phyloP scores from a whole-genome alignment of 1,140 invertebrate species.

The Drosophila eugracilis region DNA sequence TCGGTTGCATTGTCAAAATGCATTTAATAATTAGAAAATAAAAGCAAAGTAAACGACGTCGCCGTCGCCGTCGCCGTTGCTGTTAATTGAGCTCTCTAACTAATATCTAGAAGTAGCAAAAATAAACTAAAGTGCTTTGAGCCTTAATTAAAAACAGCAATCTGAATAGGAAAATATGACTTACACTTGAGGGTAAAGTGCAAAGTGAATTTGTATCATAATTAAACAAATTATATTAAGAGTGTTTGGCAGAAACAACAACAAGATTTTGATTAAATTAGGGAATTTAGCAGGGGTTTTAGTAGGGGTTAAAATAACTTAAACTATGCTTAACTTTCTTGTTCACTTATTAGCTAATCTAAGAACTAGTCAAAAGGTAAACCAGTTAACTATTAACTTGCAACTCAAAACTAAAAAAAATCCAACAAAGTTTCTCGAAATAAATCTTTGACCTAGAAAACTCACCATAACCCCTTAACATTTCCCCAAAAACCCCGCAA shows the following conservation, averaged over 20 bases:
- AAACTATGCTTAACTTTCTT: no score
- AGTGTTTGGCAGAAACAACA: not conserved
- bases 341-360: no score
- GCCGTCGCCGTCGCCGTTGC: no score
- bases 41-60: no score
- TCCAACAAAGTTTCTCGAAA: not conserved
- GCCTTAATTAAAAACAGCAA: conserved; percentile 15
- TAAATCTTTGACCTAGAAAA: not conserved
- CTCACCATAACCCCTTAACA: not conserved
- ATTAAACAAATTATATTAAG: not conserved
- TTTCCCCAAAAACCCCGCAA: no score
- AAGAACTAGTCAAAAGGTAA: no score
- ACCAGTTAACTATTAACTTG: no score
- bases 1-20: conserved; percentile 4
- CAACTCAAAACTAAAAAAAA: not conserved
- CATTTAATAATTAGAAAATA: conserved; percentile 1
- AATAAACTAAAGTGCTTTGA: conserved; percentile 10
- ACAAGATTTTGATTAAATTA: not conserved
- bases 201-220: not conserved
- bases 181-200: not conserved
- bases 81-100: no score
- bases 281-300: not conserved
- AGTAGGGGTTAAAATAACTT: no score
- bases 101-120: no score
- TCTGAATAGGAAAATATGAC: conserved; percentile 4